Base-by-base conservation (phyloP, 2,888 invertebrate genomes). In the Cryptus viduatorius region DNA sequence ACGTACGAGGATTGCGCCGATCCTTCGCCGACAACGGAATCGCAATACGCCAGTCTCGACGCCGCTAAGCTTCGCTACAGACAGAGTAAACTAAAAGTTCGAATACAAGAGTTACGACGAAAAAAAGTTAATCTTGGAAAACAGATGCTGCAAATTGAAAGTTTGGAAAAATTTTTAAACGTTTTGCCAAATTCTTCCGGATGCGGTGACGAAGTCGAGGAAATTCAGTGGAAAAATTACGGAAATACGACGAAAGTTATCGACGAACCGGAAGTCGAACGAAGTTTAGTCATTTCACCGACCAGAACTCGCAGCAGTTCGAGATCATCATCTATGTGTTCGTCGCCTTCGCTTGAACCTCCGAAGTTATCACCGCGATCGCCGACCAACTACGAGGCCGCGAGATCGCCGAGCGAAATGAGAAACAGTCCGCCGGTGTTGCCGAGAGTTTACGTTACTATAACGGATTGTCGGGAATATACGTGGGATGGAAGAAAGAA, bases 381-480 rank as follows among this genome's bases (percentile, higher is more conserved):
- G 0, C 83, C 88, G 1, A 42, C 79, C 0, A 82, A 86, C 65
- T 89, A 86, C 29, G 86, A 86, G 5, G 42, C 75, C 0, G 31
- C 46, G 8, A 86, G 85, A 65, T 87, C 86, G 4, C 86, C 16
- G 71, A 86, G 75, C 67, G 48, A 86, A 3, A 10, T 84, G 4
- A 84, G 91, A 14, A 79, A 90, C 50, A 91, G 89, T 56, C 91
- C 91, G 1, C 91, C 92, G 0, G 79, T 91, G 37, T 79, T 92
- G 37, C 87, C 90, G 0, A 88, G 87, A 48, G 86, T 89, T 14
- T 89, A 85, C 24, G 76, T 89, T 0, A 85, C 85, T 0, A 75
- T 88, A 29, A 71, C 78, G n/a, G 86, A 88, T 42, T 80, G 76
- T 10, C 76, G 53, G 1, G 82, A 82, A 53, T 75, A 78, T 29